phyloP scores from a whole-genome alignment of 2,888 invertebrate genomes.

The Didymodactylos carnosus region DNA sequence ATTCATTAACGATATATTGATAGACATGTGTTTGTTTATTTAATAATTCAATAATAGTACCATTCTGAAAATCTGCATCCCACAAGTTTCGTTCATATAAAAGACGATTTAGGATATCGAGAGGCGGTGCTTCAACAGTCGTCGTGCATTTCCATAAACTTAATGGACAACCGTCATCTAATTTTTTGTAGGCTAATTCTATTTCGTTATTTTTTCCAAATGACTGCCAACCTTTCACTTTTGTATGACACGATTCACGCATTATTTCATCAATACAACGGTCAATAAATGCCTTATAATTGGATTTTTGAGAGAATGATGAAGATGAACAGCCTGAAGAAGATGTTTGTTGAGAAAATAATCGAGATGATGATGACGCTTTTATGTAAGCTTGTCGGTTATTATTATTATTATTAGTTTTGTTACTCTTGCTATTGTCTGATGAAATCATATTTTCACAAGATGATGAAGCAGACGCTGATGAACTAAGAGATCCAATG shows the following conservation, averaged over 20 bases:
- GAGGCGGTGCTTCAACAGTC: conserved; percentile 75
- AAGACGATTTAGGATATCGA: conserved; percentile 54
- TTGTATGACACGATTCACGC: neutral
- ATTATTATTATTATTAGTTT: neutral
- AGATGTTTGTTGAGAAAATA: neutral
- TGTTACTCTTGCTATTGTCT: neutral
- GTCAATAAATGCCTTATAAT: neutral
- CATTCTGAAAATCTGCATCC: conserved; percentile 63
- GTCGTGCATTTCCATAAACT: conserved; percentile 68
- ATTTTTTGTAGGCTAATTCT: conserved; percentile 72
- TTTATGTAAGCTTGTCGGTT: neutral
- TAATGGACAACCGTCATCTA: conserved; percentile 71
- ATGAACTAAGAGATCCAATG: neutral
- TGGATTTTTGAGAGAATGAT: neutral
- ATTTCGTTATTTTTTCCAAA: conserved; percentile 37
- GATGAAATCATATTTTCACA: neutral
- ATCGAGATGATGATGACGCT: neutral
- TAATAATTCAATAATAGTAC: conserved; percentile 58
- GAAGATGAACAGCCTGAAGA: neutral
- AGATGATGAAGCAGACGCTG: neutral
- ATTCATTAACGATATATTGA: conserved; percentile 58
- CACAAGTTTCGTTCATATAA: conserved; percentile 68
- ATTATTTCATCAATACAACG: neutral
- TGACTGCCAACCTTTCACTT: conserved; percentile 9
- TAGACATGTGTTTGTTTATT: conserved; percentile 66